Percentiles rank a stretch among this genome's conserved stretches.
phyloP scores from a whole-genome alignment of 2,888 invertebrate species.

The Ischnus inquisitorius region DNA sequence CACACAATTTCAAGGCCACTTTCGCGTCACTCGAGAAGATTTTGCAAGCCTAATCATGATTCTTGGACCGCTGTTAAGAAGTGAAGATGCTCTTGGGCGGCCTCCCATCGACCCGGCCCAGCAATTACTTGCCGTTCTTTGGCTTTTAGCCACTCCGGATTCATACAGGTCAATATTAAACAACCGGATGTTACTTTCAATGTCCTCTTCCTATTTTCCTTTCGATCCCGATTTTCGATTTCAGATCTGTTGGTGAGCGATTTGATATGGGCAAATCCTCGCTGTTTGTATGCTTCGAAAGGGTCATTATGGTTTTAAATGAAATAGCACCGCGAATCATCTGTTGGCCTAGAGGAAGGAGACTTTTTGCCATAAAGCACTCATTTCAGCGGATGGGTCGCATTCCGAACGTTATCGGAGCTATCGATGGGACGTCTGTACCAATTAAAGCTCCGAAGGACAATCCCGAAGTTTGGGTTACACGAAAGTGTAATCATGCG shows the following conservation, averaged over 20 bases:
- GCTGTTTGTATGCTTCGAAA: constrained; percentile 51
- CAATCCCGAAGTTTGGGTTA: constrained; percentile 62
- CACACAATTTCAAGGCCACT: constrained; percentile 33
- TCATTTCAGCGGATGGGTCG: constrained; percentile 61
- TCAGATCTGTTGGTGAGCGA: constrained; percentile 33
- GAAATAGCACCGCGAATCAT: too few species aligned
- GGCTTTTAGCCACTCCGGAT: constrained; percentile 71
- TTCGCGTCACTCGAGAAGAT: constrained; percentile 11
- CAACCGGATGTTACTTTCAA: too few species aligned
- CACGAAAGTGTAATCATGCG: too few species aligned
- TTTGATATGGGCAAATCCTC: constrained; percentile 61
- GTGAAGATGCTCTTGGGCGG: too few species aligned
- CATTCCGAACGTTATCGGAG: constrained; percentile 68
- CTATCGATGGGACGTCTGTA: constrained; percentile 73
- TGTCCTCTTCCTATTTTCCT: too few species aligned
- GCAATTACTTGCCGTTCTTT: constrained; percentile 65
- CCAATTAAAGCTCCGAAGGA: constrained; percentile 72
- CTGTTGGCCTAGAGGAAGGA: too few species aligned
- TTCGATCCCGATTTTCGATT: constrained; percentile 16
- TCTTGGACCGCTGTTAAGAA: neutral
- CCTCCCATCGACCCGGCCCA: constrained; percentile 25
- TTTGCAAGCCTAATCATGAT: constrained; percentile 3
- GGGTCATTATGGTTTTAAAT: too few species aligned
- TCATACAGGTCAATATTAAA: constrained; percentile 64
- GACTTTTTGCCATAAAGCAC: too few species aligned